A percentile compares a stretch with the other conserved stretches of the same genome.
These are phyloP conservation scores for Enchytraeus crypticus DNA, from an alignment of 2,888 invertebrate species.

Conservation along the genomic window DNA sequence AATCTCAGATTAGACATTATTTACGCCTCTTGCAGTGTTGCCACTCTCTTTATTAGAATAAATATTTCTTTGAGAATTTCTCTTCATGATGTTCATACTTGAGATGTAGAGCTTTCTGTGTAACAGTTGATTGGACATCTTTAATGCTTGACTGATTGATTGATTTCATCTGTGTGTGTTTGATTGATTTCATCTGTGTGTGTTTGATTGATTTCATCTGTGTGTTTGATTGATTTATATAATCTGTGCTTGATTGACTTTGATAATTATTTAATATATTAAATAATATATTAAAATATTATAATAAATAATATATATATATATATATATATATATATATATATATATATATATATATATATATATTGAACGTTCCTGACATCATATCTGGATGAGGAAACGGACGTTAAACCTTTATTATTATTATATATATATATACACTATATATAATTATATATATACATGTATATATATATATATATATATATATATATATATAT, in stretches of 20 bases:
- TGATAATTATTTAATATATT: neutral
- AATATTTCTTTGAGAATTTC: no score
- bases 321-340: slow-evolving; percentile 4
- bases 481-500: neutral
- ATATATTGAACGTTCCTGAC: no score
- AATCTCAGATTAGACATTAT: no score
- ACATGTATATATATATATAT: neutral
- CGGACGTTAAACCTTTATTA: no score
- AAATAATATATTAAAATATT: neutral
- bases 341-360: neutral
- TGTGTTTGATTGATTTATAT: neutral
- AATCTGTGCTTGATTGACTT: neutral
- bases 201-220: neutral
- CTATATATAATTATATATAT: neutral
- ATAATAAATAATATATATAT: neutral
- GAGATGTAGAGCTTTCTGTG: no score
- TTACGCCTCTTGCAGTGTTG: no score
- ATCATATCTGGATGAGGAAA: no score
- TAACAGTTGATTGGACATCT: no score
- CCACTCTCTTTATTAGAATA: no score
- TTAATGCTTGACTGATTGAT: no score
- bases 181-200: neutral
- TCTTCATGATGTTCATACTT: no score
- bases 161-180: neutral
- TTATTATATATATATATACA: no score